Evolutionary conservation across 2,113 vertebrate genomes (phyloP).

Genomic region (Noctilio leporinus): DNA sequence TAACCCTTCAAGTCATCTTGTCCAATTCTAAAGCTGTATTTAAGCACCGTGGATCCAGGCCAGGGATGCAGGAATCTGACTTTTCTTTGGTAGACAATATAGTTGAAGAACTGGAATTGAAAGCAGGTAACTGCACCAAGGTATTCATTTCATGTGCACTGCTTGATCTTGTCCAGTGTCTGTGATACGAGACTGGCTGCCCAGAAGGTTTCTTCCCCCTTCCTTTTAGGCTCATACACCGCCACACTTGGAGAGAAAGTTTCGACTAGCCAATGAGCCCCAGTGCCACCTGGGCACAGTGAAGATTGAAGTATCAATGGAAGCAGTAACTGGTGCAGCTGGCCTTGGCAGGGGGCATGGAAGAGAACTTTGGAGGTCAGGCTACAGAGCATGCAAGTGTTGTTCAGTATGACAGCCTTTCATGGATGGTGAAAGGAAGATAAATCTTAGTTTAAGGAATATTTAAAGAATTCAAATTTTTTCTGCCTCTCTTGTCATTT

Average conservation of each 20-base stretch:
- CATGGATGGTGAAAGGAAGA: constrained; percentile 81
- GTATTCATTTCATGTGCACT: constrained; percentile 70
- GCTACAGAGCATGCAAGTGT: constrained; percentile 49
- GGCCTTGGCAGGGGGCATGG: fast-evolving
- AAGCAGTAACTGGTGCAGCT: neutral
- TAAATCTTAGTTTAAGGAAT: constrained; percentile 80
- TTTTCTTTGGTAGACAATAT: constrained; percentile 98
- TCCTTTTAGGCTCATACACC: constrained; percentile 91
- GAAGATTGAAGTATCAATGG: constrained; percentile 88
- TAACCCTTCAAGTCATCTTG: constrained; percentile 96
- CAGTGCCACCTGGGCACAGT: constrained; percentile 91
- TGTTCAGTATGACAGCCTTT: neutral
- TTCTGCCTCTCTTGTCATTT: constrained; percentile 61
- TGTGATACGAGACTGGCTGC: neutral
- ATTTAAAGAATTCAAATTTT: constrained; percentile 66
- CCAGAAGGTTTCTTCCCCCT: constrained; percentile 8
- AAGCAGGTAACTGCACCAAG: constrained; percentile 96
- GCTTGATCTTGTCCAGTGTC: fast-evolving
- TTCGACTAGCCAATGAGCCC: constrained; percentile 92
- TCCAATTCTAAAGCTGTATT: constrained; percentile 92
- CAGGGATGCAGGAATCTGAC: constrained; percentile 99
- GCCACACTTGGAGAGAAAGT: constrained; percentile 99
- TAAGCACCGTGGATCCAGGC: constrained; percentile 94
- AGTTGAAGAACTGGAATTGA: constrained; percentile 95
- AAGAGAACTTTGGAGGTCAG: neutral